phyloP scores from a whole-genome alignment of 1,140 invertebrate genomes.

The Halesus radiatus region DNA sequence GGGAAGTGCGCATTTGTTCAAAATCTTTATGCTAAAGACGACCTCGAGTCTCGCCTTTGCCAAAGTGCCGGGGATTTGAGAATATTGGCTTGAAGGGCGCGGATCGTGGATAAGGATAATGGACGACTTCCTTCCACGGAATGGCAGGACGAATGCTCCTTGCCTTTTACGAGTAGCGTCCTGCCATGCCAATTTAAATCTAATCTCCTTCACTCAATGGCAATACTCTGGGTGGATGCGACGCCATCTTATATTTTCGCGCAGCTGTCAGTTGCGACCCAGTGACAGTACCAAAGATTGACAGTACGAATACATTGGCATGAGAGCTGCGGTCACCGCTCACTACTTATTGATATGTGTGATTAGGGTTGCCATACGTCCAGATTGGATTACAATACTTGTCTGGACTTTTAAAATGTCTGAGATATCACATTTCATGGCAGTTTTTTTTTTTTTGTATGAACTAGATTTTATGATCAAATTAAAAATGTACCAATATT shows the following conservation, averaged over 20 bases:
- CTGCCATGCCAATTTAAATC: constrained; percentile 52
- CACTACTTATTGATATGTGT: no score
- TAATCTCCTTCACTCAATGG: constrained; percentile 27
- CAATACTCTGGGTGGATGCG: constrained; percentile 13
- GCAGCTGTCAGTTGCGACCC: background rate
- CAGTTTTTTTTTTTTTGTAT: no score
- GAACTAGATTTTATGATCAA: no score
- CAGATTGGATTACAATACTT: no score
- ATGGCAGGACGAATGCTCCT: constrained; percentile 37
- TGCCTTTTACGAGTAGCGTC: constrained; percentile 50
- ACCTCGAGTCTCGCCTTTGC: background rate
- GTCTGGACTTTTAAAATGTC: no score
- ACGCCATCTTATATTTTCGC: constrained; percentile 6
- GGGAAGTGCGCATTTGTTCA: constrained; percentile 8
- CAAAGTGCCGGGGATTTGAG: background rate
- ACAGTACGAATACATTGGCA: no score
- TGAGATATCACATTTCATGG: no score
- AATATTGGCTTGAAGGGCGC: background rate
- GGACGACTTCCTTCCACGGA: constrained; percentile 44
- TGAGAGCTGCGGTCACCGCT: no score
- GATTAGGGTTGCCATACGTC: no score
- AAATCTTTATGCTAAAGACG: background rate
- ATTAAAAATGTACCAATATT: no score
- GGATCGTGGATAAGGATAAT: constrained; percentile 45
- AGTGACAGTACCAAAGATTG: no score